Conservation (phyloP, 2,797 vertebrate genomes). For the Malacoraja senta region DNA sequence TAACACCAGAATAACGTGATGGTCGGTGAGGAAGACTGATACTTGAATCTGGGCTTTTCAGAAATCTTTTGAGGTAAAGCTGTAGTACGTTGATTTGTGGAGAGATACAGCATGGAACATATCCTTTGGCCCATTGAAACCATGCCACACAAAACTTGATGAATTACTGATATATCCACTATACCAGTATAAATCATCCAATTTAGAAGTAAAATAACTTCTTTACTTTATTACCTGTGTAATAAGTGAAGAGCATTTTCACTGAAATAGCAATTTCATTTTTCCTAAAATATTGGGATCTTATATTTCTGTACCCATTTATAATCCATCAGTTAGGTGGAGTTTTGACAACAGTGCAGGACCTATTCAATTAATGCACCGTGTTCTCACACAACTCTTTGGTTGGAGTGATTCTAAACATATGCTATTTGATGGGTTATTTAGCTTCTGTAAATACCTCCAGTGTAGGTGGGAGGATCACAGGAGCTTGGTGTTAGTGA, state of each 20-base stretch:
- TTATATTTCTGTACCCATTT: not conserved
- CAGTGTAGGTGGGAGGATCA: no score
- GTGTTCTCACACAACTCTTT: not conserved
- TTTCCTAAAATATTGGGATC: not conserved
- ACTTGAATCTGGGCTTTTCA: not conserved
- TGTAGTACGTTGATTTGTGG: not conserved
- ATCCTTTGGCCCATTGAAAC: no score
- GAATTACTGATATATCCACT: not conserved
- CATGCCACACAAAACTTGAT: not conserved
- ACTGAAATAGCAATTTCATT: not conserved
- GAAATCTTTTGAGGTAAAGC: not conserved
- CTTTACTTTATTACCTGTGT: not conserved
- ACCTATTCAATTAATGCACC: not conserved
- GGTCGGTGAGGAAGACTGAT: no score
- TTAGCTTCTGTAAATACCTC: no score
- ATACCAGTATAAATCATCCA: not conserved
- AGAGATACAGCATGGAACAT: no score
- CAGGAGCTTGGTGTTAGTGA: no score
- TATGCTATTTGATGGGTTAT: no score
- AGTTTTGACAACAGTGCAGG: not conserved
- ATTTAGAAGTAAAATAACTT: not conserved
- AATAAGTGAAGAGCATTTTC: not conserved
- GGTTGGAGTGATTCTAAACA: not conserved
- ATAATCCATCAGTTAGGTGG: not conserved
- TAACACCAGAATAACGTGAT: no score